A percentile compares a stretch with the other conserved stretches of the same genome.
Evolutionary conservation across 2,888 invertebrate genomes (phyloP).

Genomic region (Tipula vernalis): DNA sequence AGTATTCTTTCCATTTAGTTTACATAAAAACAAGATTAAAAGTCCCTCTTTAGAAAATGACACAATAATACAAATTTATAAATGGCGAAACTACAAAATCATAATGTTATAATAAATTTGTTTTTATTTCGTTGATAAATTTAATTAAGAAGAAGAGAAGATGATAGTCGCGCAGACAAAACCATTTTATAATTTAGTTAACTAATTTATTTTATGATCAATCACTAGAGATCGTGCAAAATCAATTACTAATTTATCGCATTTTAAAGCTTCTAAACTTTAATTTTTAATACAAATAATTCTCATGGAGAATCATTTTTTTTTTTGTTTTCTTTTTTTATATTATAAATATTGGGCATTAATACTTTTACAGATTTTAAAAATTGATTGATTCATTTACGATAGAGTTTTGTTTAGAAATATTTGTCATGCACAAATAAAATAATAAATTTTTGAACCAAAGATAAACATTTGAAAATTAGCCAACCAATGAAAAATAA

Average conservation of each 20-base stretch:
- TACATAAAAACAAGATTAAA: neutral
- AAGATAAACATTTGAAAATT: neutral
- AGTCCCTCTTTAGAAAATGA: neutral
- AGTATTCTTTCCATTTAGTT: neutral
- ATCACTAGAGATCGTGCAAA: neutral
- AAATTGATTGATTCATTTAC: neutral
- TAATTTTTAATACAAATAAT: neutral
- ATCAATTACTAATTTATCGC: neutral
- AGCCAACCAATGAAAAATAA: neutral
- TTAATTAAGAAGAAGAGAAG: neutral
- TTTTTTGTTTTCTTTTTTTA: too few relatives aligned
- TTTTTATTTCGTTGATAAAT: neutral
- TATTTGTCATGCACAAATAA: neutral
- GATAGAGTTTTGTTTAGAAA: neutral
- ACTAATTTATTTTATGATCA: neutral
- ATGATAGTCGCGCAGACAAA: neutral
- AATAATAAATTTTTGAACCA: neutral
- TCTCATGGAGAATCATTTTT: neutral
- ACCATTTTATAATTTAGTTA: neutral
- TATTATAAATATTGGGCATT: neutral
- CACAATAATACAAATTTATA: neutral
- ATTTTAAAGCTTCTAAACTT: neutral
- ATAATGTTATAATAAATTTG: neutral
- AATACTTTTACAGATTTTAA: neutral
- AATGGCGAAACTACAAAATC: neutral